These are phyloP conservation scores for Eolophus roseicapilla DNA, from an alignment of 2,113 vertebrate species.

Conservation along the genomic window DNA sequence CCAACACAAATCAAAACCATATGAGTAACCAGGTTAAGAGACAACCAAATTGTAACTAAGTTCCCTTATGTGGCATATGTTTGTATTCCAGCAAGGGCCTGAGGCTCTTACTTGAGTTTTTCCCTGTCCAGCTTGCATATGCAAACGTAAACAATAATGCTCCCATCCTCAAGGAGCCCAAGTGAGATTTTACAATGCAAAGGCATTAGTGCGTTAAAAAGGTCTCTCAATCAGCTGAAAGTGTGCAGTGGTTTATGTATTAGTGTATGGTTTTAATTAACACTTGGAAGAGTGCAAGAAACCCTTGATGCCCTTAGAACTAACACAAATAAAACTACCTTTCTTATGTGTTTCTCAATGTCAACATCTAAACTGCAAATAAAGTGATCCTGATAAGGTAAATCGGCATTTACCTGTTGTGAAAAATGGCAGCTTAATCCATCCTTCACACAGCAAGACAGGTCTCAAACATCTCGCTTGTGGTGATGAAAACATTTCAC, in stretches of 20 bases:
- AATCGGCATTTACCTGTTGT: neutral
- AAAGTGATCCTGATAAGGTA: neutral
- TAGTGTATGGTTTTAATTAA: neutral
- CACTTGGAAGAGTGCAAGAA: neutral
- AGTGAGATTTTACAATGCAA: neutral
- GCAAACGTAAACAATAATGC: neutral
- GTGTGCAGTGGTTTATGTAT: neutral
- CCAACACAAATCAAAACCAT: neutral
- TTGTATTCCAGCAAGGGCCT: neutral
- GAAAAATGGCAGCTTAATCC: neutral
- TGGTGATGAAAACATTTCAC: accelerated
- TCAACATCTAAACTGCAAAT: neutral
- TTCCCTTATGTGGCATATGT: neutral
- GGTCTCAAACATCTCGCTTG: accelerated
- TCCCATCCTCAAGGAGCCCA: neutral
- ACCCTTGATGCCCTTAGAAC: neutral
- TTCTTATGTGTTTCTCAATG: neutral
- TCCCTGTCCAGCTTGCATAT: neutral
- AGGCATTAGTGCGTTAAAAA: neutral
- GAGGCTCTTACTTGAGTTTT: neutral
- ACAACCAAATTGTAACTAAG: neutral
- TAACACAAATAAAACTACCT: neutral
- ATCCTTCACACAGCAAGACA: neutral
- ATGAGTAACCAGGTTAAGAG: neutral
- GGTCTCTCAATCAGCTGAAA: neutral